These are phyloP conservation scores for Digitonthophagus gazella DNA, from an alignment of 2,888 invertebrate species.

Conservation along the genomic window DNA sequence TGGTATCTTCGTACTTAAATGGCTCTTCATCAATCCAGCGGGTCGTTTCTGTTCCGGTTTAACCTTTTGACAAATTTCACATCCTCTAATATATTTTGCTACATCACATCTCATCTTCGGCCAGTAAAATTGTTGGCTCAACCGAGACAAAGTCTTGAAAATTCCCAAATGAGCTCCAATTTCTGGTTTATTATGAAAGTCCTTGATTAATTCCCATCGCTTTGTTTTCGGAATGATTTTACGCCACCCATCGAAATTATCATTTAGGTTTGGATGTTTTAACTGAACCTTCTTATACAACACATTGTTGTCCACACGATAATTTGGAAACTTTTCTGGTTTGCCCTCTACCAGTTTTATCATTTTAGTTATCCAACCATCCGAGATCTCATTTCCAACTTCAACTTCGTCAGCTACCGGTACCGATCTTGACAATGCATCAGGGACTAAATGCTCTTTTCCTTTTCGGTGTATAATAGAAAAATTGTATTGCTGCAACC, in stretches of 20 bases:
- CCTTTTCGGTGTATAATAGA: slow-evolving; percentile 22
- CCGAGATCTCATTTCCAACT: not conserved
- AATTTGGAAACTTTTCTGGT: not conserved
- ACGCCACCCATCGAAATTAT: not conserved
- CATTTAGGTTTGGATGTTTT: not conserved
- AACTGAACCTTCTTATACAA: not conserved
- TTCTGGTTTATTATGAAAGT: slow-evolving; percentile 28
- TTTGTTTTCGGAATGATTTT: not conserved
- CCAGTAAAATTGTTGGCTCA: slow-evolving; percentile 33
- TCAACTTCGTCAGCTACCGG: not conserved
- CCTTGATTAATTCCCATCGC: slow-evolving; percentile 16
- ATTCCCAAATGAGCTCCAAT: slow-evolving; percentile 32
- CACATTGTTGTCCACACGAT: not conserved
- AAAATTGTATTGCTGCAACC: slow-evolving; percentile 25
- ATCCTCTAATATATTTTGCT: slow-evolving; percentile 30
- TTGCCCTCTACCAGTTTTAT: not conserved
- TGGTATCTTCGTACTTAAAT: slow-evolving; percentile 29
- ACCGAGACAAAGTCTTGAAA: slow-evolving; percentile 29
- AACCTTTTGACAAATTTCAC: slow-evolving; percentile 29
- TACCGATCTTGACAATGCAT: not conserved
- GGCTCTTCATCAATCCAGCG: slow-evolving; percentile 37
- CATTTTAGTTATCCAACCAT: not conserved
- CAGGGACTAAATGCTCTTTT: not conserved
- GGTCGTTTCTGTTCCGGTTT: slow-evolving; percentile 32
- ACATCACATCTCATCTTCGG: slow-evolving; percentile 33